Percentiles rank a stretch among this genome's conserved stretches.
Conservation (phyloP, 1,140 invertebrate species). For the Bombus sibiricus region DNA sequence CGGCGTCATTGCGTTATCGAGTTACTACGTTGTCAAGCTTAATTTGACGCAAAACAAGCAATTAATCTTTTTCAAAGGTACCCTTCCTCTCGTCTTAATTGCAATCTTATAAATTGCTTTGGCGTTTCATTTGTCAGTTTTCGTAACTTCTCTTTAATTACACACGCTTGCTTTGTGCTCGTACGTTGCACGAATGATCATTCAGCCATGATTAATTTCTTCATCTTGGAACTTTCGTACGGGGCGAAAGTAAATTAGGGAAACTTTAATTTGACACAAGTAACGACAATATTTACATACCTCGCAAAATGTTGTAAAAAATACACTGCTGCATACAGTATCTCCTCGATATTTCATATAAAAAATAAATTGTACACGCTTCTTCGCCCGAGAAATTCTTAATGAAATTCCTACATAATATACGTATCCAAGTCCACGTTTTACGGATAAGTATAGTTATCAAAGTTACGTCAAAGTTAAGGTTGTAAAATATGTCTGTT, state of each 20-base stretch:
- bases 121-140: slow-evolving; percentile 22
- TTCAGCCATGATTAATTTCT: slow-evolving; percentile 10
- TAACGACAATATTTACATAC: neutral
- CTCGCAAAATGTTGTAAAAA: neutral
- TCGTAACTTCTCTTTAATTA: slow-evolving; percentile 21
- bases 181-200: slow-evolving; percentile 1
- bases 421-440: neutral
- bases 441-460: neutral
- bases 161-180: neutral
- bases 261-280: neutral
- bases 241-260: neutral
- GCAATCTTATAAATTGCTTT: slow-evolving; percentile 20
- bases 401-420: too few species aligned
- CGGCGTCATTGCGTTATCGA: neutral
- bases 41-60: slow-evolving; percentile 6
- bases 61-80: slow-evolving; percentile 19
- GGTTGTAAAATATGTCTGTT: too few species aligned
- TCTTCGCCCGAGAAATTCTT: too few species aligned
- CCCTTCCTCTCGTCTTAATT: slow-evolving; percentile 11
- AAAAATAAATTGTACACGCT: too few species aligned
- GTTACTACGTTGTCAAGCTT: neutral
- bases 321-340: neutral
- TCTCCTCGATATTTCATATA: neutral
- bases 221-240: neutral
- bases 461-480: too few species aligned